phyloP scores from a whole-genome alignment of 1,140 invertebrate species.

The Glossosoma conforme region DNA sequence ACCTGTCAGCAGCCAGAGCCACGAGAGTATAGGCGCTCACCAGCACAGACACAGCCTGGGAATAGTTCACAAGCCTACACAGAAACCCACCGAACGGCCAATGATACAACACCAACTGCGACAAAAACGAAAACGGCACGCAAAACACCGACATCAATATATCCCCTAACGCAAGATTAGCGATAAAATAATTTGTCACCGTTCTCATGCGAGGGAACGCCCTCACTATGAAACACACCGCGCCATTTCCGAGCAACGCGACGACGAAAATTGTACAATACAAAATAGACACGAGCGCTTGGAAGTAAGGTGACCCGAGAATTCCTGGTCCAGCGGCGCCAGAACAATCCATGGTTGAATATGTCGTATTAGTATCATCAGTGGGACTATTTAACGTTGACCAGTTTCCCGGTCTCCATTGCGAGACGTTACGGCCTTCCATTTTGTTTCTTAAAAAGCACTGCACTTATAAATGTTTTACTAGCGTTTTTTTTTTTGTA shows the following conservation, averaged over 20 bases:
- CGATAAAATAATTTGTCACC: slow-evolving; percentile 84
- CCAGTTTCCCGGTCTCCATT: too few species aligned
- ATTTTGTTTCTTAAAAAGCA: too few species aligned
- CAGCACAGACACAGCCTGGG: slow-evolving; percentile 74
- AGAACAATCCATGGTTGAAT: too few species aligned
- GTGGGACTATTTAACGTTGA: too few species aligned
- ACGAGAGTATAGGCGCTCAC: slow-evolving; percentile 81
- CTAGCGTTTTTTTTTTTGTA: too few species aligned
- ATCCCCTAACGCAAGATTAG: slow-evolving; percentile 79
- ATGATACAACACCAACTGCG: slow-evolving; percentile 64
- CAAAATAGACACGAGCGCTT: slow-evolving; percentile 63
- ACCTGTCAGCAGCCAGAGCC: slow-evolving; percentile 81
- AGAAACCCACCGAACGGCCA: slow-evolving; percentile 79
- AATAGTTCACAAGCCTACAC: slow-evolving; percentile 73
- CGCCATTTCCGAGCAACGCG: slow-evolving; percentile 70
- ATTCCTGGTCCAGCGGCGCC: slow-evolving; percentile 17
- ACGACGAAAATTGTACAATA: slow-evolving; percentile 71
- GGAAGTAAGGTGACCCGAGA: slow-evolving; percentile 49
- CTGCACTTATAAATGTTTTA: too few species aligned
- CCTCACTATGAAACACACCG: slow-evolving; percentile 78
- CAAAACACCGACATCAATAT: slow-evolving; percentile 80
- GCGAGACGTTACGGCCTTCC: too few species aligned
- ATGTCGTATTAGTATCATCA: too few species aligned
- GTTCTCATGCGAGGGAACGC: slow-evolving; percentile 76
- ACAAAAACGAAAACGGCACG: slow-evolving; percentile 80